Evolutionary conservation across 2,888 invertebrate species (phyloP), one percentile per base, ranked within the genome.

Genomic region (Mylabris sibirica): DNA sequence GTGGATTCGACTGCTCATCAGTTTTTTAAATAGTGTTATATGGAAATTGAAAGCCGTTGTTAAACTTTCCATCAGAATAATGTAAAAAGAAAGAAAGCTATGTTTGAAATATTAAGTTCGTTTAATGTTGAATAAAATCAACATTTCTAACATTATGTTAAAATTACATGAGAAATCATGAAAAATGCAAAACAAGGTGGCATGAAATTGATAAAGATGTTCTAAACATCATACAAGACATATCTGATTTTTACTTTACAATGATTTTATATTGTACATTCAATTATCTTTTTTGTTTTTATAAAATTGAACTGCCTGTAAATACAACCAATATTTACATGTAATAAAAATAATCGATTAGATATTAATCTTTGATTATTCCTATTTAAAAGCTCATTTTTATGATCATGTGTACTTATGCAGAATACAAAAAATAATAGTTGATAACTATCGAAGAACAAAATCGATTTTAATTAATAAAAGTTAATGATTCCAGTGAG

Each of bases 381-480:
- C 12, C 24, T 26, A 22, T 26, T 57, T 26, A 57, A 24, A 67
- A 69, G 59, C 62, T 44, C 49, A 70, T 65, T 65, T 70, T 70
- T 67, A 70, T 63, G 44, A 63, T 59, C 64, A 60, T 68, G 65
- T 70, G 63, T 49, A 65, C 60, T 62, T 65, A 66, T 64, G 64
- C 67, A 66, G 59, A 63, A 22, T 38, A 35, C 24, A 30, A 53
- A 61, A 63, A 62, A 64, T 66, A 63, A 67, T 57, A 34, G 62
- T 59, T 64, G 62, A 66, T 66, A 69, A 69, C 61, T 64, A 66
- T 69, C 65, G 22, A 49, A 53, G 11, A 61, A 60, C 62, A 65
- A 38, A 64, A 69, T 70, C 70, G 67, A 67, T 70, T 64, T 67
- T 70, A 66, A 69, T 69, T 66, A 69, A 66, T 70, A 64, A 67